Base-by-base conservation (phyloP, 2,888 invertebrate genomes). In the Adelphocoris suturalis region DNA sequence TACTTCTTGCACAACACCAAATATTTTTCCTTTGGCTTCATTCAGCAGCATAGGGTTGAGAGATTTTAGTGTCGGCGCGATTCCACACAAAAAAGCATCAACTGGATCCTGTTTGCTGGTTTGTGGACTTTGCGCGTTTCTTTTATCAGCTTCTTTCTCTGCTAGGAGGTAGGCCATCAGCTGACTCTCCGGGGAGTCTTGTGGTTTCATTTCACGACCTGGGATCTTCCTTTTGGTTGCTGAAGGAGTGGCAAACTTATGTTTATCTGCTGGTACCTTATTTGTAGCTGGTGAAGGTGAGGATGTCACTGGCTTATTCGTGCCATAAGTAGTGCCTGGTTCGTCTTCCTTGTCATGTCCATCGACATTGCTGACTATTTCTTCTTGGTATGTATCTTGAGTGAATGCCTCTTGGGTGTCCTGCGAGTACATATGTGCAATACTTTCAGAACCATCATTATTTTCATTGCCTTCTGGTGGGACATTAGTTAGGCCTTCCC, bases 121-220 rank as follows among this genome's bases (percentile, higher is more conserved):
- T 88, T 3, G 13, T n/a, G 9, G 7, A 37, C 0, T 3, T 19
- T 19, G 19, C 27, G 12, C 27, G 27, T 78, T 89, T 82, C 84
- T 37, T 85, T 90, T 91, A 76, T 91, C 89, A 37, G 90, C 90
- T 90, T 91, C 84, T 91, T 91, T 92, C 90, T 92, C 91, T 57
- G 91, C 91, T 89, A 92, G 89, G 86, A 92, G 91, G 82, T 91
- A 92, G 12, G 92, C 87, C 91, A 92, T 92, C 52, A 92, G 91
- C 68, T 91, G 91, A 82, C 82, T 81, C 68, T 91, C 84, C 82
- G 91, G 80, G 75, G 91, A 90, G 12, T 92, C 91, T 55, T 46
- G 55, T 28, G 76, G 28, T 88, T 61, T 61, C 19, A 61, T n/a
- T 61, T 61, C 61, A 19, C 2, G 0, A 7, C 9, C 2, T 61